Evolutionary conservation across 2,888 invertebrate species (phyloP), one percentile per base, ranked within the genome.

Genomic region (Lydus trimaculatus): DNA sequence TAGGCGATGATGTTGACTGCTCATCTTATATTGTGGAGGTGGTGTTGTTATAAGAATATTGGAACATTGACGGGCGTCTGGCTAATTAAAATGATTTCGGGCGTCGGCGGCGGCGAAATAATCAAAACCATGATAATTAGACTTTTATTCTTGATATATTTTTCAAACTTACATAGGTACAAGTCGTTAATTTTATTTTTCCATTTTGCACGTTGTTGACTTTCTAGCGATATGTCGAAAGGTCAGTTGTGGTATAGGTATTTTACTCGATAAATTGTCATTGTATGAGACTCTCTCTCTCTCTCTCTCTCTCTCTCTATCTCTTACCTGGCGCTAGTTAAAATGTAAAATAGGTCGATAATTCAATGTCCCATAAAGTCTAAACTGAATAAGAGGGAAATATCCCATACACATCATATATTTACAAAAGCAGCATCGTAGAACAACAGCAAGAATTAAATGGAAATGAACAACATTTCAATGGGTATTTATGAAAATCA

Each of bases 401-500:
- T n/a, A n/a, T n/a, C n/a, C n/a, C n/a, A n/a, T n/a, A n/a, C n/a
- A n/a, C n/a, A n/a, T n/a, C n/a, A n/a, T n/a, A n/a, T n/a, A n/a
- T n/a, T n/a, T 48, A 17, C 9, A 5, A 3, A 15, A 8, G 6
- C 2, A n/a, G 5, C 17, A 36, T 36, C 15, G 4, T 20, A 48
- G 20, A 48, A 48, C 20, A 48, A 48, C 48, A 48, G n/a, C 48
- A 20, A 11, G 0, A 20, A 20, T 20, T 15, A 33, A 43, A n/a
- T 43, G 17, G 17, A 17, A 48, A 20, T 9, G 4, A 52, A 52
- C 52, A 23, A 52, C 52, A 52, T 52, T 25, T 52, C 23, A 52
- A 52, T 52, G 52, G 43, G 52, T 71, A 73, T 71, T 73, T 73
- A 73, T 73, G 73, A 72, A 73, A 73, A 73, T 72, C 70, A 70